Base-by-base conservation (phyloP, 2,888 invertebrate genomes). In the Agriopis aurantiaria region DNA sequence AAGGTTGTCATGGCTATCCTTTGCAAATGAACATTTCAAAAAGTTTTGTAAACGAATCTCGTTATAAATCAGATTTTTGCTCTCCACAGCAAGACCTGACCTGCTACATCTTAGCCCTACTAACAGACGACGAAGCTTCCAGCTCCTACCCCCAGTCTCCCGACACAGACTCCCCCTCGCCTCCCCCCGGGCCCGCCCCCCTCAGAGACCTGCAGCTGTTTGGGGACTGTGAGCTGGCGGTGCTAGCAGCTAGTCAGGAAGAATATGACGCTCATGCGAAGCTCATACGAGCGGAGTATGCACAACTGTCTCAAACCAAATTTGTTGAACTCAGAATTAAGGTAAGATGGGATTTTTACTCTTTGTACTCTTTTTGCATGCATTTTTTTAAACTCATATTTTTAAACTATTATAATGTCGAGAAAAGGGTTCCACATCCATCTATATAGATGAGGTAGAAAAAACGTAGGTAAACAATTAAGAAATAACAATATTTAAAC, bases 171-270 rank as follows among this genome's bases (percentile, higher is more conserved):
- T 58, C 69, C 0, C 60, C 61, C 4, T 63, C 77, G 5, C 73
- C 77, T 0, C 55, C 75, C 33, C 68, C 75, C 11, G 75, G 76
- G 11, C 79, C 84, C 0, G 85, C 86, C 14, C 84, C 85, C 1
- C 78, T 85, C 46, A 82, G 92, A 0, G 91, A 91, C 80, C 81
- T 91, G 73, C 91, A 87, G 76, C 85, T 93, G 65, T 93, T 91
- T 79, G 92, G 89, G 0, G 93, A 94, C 82, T 89, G 90, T 75
- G 93, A 94, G 84, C 86, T 93, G 65, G 91, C 91, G 0, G 90
- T 92, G 68, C 82, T 93, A 65, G 92, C 90, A 0, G 92, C 91
- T 0, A 79, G 85, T 1, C 68, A 84, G 7, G 91, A 88, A 69
- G 86, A 87, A 75, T 93, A 93, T 75, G 91, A 91, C 51, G 88